These are phyloP conservation scores for Peromyscus leucopus DNA, from an alignment of 2,113 vertebrate species.

Conservation along the genomic window DNA sequence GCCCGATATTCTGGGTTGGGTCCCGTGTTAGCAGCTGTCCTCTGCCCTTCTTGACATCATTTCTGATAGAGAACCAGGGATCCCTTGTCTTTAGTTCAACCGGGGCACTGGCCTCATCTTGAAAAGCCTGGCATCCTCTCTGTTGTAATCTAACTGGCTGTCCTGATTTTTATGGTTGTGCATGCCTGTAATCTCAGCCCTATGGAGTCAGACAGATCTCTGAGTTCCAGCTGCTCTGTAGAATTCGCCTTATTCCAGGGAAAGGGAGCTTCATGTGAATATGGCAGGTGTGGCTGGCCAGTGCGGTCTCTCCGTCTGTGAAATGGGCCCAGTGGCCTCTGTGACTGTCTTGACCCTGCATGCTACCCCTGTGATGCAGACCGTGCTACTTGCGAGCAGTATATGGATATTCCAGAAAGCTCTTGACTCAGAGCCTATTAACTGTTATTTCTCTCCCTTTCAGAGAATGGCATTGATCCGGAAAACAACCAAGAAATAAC, in stretches of 20 bases:
- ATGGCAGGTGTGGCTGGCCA: neutral
- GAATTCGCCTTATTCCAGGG: neutral
- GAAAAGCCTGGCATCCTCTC: neutral
- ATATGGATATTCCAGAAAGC: neutral
- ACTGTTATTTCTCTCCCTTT: constrained; percentile 78
- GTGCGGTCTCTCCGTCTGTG: neutral
- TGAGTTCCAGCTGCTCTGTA: no score
- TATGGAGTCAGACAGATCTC: no score
- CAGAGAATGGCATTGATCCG: constrained; percentile 99
- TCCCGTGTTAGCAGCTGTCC: neutral
- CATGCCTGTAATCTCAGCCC: no score
- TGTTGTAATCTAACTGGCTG: constrained; percentile 34
- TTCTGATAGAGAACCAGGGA: neutral
- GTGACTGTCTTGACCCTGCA: neutral
- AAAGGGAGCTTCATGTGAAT: neutral
- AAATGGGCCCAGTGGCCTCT: neutral
- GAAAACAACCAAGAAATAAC: constrained; percentile 99
- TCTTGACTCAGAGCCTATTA: neutral
- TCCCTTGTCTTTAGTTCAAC: neutral
- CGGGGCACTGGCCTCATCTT: neutral
- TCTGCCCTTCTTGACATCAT: neutral
- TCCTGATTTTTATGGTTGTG: neutral
- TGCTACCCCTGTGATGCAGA: neutral
- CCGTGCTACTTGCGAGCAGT: neutral
- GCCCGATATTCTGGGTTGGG: neutral